phyloP scores from a whole-genome alignment of 2,113 vertebrate genomes.

The Tautogolabrus adspersus region DNA sequence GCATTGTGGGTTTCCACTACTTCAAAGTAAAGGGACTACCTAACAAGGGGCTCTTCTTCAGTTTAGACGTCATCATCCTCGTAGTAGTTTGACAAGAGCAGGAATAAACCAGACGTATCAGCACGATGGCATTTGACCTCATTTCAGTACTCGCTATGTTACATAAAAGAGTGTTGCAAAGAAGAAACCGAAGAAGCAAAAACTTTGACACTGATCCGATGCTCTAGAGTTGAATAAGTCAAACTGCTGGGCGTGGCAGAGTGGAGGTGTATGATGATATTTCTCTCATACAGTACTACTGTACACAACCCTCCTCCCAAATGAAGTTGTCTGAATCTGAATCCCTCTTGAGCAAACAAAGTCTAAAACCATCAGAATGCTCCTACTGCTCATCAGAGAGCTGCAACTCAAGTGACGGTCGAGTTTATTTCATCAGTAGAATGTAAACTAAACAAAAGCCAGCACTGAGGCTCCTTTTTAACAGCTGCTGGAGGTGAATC shows the following conservation, averaged over 20 bases:
- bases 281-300: slow-evolving; percentile 64
- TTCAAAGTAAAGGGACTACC: slow-evolving; percentile 81
- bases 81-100: slow-evolving; percentile 29
- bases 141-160: not conserved
- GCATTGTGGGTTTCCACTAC: slow-evolving; percentile 87
- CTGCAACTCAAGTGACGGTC: slow-evolving; percentile 27
- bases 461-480: not conserved
- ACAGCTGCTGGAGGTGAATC: slow-evolving; percentile 12
- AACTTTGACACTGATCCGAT: slow-evolving; percentile 24
- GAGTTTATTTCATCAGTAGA: too few species aligned
- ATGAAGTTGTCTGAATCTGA: too few species aligned
- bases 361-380: slow-evolving; percentile 3
- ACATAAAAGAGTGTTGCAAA: not conserved
- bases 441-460: too few species aligned
- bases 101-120: slow-evolving; percentile 29
- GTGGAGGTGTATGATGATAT: slow-evolving; percentile 49
- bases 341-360: slow-evolving; percentile 59
- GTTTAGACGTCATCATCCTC: slow-evolving; percentile 32
- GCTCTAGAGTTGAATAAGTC: slow-evolving; percentile 26
- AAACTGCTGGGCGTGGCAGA: slow-evolving; percentile 20
- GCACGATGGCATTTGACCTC: slow-evolving; percentile 14
- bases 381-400: slow-evolving; percentile 26
- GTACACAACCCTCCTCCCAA: slow-evolving; percentile 25
- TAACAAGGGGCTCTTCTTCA: slow-evolving; percentile 88
- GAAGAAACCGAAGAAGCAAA: slow-evolving; percentile 2